Conservation (phyloP, 2,888 invertebrate species). For the Dendrolimus pini region DNA sequence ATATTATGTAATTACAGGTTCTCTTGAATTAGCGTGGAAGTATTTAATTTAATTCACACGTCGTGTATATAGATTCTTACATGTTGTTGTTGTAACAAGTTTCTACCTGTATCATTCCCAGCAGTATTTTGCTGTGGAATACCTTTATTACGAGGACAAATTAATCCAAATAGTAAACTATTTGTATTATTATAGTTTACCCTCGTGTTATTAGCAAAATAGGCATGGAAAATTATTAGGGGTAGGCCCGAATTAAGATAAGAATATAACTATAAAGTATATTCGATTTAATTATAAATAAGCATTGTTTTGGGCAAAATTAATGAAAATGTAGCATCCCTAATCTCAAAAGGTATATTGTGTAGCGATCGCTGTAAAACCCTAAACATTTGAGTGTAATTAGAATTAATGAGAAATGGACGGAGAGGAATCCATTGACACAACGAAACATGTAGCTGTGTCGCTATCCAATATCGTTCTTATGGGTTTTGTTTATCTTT, state of each 20-base stretch:
- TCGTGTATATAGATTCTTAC: too few relatives aligned
- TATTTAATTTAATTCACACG: too few relatives aligned
- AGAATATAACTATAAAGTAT: not conserved
- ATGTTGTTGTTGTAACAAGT: too few relatives aligned
- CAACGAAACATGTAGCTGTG: too few relatives aligned
- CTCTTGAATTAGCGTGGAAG: too few relatives aligned
- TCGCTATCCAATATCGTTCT: too few relatives aligned
- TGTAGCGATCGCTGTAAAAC: conserved; percentile 37
- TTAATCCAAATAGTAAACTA: too few relatives aligned
- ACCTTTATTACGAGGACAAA: too few relatives aligned
- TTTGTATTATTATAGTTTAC: not conserved
- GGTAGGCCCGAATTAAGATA: not conserved
- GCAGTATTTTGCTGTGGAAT: too few relatives aligned
- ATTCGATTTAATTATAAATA: not conserved
- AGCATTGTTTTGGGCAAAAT: conserved; percentile 16
- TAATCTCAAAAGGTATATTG: conserved; percentile 32
- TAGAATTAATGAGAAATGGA: conserved; percentile 59
- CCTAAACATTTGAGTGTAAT: conserved; percentile 49
- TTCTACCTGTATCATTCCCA: too few relatives aligned
- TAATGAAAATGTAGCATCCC: conserved; percentile 31
- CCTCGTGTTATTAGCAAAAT: not conserved
- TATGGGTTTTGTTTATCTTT: too few relatives aligned
- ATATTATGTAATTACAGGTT: too few relatives aligned
- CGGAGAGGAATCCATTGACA: conserved; percentile 45
- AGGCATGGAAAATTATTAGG: not conserved